These are phyloP conservation scores for Zophobas morio DNA, from an alignment of 1,140 invertebrate species.

Conservation along the genomic window DNA sequence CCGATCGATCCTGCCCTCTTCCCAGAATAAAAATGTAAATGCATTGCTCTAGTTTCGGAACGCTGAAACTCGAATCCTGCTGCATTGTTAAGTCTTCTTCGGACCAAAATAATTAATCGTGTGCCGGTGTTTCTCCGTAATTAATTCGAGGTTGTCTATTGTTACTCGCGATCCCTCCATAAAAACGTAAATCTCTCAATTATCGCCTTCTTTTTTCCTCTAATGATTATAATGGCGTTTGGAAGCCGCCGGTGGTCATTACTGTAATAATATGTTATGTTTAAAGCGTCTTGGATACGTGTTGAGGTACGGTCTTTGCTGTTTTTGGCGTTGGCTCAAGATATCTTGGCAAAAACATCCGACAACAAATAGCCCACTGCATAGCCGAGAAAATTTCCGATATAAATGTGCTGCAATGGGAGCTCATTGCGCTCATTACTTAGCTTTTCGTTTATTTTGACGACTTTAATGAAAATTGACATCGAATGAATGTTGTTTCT, in stretches of 20 bases:
- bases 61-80: neutral
- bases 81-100: neutral
- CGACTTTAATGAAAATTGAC: too few relatives aligned
- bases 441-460: too few relatives aligned
- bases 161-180: neutral
- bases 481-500: too few relatives aligned
- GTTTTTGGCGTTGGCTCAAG: conserved; percentile 33
- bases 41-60: neutral
- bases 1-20: neutral
- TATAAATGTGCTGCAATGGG: conserved; percentile 10
- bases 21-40: neutral
- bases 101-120: neutral
- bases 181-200: neutral
- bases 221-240: neutral
- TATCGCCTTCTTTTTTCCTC: neutral
- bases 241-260: conserved; percentile 16
- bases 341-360: conserved; percentile 33
- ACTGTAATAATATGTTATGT: conserved; percentile 36
- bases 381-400: conserved; percentile 18
- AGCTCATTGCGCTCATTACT: neutral
- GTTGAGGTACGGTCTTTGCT: conserved; percentile 22
- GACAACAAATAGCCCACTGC: conserved; percentile 30
- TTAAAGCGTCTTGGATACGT: conserved; percentile 19
- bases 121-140: neutral
- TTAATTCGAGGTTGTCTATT: neutral